Evolutionary conservation across 2,797 vertebrate species (phyloP).

Genomic region (Phrynocephalus guinanensis): DNA sequence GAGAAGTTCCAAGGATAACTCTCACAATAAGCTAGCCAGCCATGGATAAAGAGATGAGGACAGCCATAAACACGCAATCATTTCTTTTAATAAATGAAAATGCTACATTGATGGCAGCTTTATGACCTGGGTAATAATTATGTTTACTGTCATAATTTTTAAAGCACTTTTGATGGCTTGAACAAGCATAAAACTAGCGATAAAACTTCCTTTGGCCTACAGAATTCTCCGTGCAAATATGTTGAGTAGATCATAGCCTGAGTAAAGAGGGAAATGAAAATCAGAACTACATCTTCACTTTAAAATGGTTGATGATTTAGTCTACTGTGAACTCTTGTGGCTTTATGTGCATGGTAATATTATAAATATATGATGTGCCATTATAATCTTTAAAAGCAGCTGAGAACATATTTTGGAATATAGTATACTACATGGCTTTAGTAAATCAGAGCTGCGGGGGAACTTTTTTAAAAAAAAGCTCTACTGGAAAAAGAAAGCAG

Average conservation of each 20-base stretch:
- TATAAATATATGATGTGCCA: not conserved
- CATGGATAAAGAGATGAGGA: constrained; percentile 24
- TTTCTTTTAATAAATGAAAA: constrained; percentile 48
- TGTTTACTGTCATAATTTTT: constrained; percentile 48
- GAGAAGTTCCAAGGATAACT: constrained; percentile 17
- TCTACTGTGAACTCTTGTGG: not conserved
- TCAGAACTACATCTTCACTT: constrained; percentile 3
- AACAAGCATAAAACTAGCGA: constrained; percentile 47
- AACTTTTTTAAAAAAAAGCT: not conserved
- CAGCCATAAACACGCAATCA: constrained; percentile 38
- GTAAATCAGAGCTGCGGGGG: not conserved
- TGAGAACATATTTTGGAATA: constrained; percentile 1
- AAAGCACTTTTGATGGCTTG: constrained; percentile 36
- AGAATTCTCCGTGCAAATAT: constrained; percentile 33
- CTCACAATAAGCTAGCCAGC: constrained; percentile 28
- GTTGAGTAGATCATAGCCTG: constrained; percentile 6
- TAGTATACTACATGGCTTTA: constrained; percentile 1
- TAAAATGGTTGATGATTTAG: constrained; percentile 10
- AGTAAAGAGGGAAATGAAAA: not conserved
- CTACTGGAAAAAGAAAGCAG: not conserved
- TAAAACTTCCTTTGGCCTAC: constrained; percentile 37
- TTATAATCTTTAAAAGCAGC: constrained; percentile 2
- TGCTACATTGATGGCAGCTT: constrained; percentile 45
- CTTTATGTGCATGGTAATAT: not conserved
- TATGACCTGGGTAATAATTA: constrained; percentile 34